Conservation (phyloP, 2,113 vertebrate genomes). For the Pimephales promelas region DNA sequence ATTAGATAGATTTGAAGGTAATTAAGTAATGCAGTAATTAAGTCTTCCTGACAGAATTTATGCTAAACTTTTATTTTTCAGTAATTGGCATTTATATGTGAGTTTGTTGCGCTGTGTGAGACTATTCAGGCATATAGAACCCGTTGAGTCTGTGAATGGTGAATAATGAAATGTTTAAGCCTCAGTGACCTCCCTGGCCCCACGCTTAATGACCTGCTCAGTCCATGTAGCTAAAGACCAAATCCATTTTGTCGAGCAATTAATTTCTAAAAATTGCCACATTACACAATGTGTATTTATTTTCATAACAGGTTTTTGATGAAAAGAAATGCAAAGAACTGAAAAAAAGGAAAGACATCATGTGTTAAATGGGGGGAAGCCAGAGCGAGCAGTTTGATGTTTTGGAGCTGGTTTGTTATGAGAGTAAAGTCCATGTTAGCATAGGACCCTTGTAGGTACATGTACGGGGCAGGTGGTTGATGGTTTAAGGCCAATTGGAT, state of each 20-base stretch:
- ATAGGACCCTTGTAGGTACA: conserved; percentile 2
- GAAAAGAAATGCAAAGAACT: not conserved
- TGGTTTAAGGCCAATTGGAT: not conserved
- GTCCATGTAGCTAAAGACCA: not conserved
- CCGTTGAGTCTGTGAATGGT: not conserved
- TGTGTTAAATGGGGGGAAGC: not conserved
- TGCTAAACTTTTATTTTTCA: too few species aligned
- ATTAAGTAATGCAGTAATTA: too few species aligned
- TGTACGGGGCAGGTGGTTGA: not conserved
- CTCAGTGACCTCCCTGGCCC: not conserved
- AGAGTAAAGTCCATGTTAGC: conserved; percentile 10
- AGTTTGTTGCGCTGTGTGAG: conserved; percentile 19
- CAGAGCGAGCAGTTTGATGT: not conserved
- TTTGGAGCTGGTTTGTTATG: conserved; percentile 6
- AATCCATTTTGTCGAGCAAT: conserved; percentile 2
- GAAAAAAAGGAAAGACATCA: not conserved
- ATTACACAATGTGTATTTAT: not conserved
- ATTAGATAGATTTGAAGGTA: too few species aligned
- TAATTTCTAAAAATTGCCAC: not conserved
- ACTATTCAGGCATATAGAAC: not conserved
- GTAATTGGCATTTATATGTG: not conserved
- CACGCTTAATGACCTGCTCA: not conserved
- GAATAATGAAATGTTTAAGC: conserved; percentile 19
- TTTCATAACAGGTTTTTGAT: not conserved
- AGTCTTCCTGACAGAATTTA: too few species aligned